Evolutionary conservation across 2,888 invertebrate species (phyloP).

Genomic region (Timandra comae): DNA sequence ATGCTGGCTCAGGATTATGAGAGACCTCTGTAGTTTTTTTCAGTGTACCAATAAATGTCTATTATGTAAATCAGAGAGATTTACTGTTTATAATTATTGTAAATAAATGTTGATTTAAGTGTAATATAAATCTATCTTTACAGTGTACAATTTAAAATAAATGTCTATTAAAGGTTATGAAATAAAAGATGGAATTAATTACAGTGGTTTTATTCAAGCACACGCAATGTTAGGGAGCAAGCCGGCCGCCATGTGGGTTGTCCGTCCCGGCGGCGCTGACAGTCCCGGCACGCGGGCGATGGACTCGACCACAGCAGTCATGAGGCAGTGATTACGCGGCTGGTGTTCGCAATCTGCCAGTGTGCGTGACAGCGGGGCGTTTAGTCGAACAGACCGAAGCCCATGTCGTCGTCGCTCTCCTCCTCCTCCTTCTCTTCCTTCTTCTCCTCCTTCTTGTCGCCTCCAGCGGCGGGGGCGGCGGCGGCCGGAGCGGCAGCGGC

Average conservation of each 20-base stretch:
- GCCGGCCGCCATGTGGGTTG: constrained; percentile 64
- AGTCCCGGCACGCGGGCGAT: constrained; percentile 26
- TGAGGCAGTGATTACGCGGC: constrained; percentile 4
- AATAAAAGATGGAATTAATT: constrained; percentile 3
- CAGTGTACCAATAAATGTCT: constrained; percentile 19
- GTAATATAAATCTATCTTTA: too few relatives aligned
- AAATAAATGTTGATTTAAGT: constrained; percentile 1
- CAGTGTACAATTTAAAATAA: too few relatives aligned
- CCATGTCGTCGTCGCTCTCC: constrained; percentile 96
- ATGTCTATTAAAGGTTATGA: too few relatives aligned
- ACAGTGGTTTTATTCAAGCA: constrained; percentile 48
- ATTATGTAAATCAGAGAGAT: too few relatives aligned
- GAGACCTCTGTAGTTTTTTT: too few relatives aligned
- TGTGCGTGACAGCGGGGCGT: constrained; percentile 16
- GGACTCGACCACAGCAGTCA: constrained; percentile 26
- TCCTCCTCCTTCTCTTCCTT: constrained; percentile 89
- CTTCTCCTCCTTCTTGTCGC: constrained; percentile 80
- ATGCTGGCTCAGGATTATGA: constrained; percentile 48
- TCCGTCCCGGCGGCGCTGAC: constrained; percentile 64
- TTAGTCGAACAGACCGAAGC: constrained; percentile 96
- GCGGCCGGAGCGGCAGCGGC: constrained; percentile 78
- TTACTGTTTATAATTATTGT: too few relatives aligned
- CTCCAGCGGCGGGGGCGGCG: constrained; percentile 80
- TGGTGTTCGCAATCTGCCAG: constrained; percentile 9
- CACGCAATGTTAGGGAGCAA: constrained; percentile 28